phyloP scores from a whole-genome alignment of 1,140 invertebrate genomes.

The Psilanteris sp. region DNA sequence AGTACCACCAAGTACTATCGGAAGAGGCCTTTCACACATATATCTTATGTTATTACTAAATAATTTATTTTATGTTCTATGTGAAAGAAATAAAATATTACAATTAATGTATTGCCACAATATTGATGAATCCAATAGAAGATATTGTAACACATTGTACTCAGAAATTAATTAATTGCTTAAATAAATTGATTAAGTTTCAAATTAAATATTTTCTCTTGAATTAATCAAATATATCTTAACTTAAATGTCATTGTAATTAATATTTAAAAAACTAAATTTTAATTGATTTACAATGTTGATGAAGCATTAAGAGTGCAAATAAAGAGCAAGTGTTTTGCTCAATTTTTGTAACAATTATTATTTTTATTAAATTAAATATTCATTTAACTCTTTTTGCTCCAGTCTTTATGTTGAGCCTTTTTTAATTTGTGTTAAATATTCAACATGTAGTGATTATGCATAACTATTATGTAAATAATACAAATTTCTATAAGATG shows the following conservation, averaged over 20 bases:
- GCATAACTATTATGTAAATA: constrained; percentile 45
- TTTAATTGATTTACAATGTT: neutral
- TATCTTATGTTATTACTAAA: constrained; percentile 26
- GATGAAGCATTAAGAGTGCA: constrained; percentile 9
- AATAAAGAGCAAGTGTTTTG: neutral
- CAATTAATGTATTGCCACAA: too few relatives aligned
- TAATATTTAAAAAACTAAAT: too few relatives aligned
- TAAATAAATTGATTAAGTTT: too few relatives aligned
- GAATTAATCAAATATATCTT: too few relatives aligned
- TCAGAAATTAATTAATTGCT: too few relatives aligned
- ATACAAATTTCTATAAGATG: constrained; percentile 49
- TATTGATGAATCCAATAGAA: too few relatives aligned
- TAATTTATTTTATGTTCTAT: constrained; percentile 36
- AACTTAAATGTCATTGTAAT: too few relatives aligned
- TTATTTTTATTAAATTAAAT: constrained; percentile 25
- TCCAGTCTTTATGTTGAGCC: constrained; percentile 50
- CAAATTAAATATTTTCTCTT: too few relatives aligned
- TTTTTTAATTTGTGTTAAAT: constrained; percentile 29
- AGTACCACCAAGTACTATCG: constrained; percentile 53
- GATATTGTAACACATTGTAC: too few relatives aligned
- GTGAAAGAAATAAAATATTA: constrained; percentile 20
- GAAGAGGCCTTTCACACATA: constrained; percentile 42
- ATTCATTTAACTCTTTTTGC: constrained; percentile 30
- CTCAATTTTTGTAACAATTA: neutral
- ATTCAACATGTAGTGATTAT: constrained; percentile 46